Conservation (phyloP, 1,140 invertebrate species). For the Stegodyphus mimosarum region DNA sequence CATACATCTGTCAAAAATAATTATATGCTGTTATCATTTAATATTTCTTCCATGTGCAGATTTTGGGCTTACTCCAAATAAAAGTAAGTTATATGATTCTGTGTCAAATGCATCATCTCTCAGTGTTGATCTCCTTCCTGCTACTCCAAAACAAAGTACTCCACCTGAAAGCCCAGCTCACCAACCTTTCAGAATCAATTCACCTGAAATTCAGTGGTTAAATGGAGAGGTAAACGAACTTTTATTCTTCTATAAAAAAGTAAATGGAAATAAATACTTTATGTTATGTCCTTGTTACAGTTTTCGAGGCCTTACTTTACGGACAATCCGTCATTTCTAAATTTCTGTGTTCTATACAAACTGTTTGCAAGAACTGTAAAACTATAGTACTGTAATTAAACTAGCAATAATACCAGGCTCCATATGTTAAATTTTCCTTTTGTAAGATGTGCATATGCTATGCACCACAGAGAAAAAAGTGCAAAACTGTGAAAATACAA, state of each 20-base stretch:
- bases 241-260: neutral
- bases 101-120: neutral
- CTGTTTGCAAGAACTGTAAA: no score
- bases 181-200: slow-evolving; percentile 48
- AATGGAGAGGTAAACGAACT: slow-evolving; percentile 53
- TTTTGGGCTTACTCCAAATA: slow-evolving; percentile 37
- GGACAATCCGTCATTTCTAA: neutral
- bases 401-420: no score
- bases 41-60: slow-evolving; percentile 12
- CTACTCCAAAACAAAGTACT: slow-evolving; percentile 10
- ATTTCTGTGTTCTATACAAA: no score
- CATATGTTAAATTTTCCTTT: no score
- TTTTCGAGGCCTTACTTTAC: no score
- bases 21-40: neutral
- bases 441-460: no score
- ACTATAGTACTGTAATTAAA: no score
- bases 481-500: no score
- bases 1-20: neutral
- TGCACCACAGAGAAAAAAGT: no score
- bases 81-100: slow-evolving; percentile 18
- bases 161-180: slow-evolving; percentile 41
- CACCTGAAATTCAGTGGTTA: slow-evolving; percentile 55
- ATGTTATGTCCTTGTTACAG: no score
- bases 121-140: neutral
- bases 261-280: no score